Base-by-base conservation (phyloP, 2,888 invertebrate genomes). In the Clostera curtula region DNA sequence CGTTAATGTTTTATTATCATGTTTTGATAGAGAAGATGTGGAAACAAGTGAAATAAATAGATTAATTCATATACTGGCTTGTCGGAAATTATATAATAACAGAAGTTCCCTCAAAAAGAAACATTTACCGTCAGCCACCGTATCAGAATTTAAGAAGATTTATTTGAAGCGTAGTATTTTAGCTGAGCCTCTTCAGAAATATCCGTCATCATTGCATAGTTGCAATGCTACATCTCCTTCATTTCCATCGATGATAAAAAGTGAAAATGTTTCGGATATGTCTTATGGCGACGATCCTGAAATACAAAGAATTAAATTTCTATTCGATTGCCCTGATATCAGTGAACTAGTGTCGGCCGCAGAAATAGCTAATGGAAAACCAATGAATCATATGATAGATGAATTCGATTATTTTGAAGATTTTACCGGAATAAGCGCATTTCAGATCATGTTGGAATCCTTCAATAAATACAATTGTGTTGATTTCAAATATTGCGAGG, bases 401-500 rank as follows among this genome's bases (percentile, higher is more conserved):
- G 69, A 80, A 20, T 82, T 53, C 48, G 73, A 80, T 31, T 66
- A 54, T 49, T 80, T 79, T 49, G 82, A 83, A 60, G 79, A 83
- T 37, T 73, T 76, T 37, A 39, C 52, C 3, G 70, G 62, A 21
- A 45, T 49, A 8, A 51, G 50, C 24, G 64, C 70, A 11, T 68
- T 70, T 36, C 83, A 82, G 56, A 56, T 70, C 12, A 42, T 80
- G 41, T 41, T 51, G 1, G 67, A 79, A 3, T 73, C 71, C 0
- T 82, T 70, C 49, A 71, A 59, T 39, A 60, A 58, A 29, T 83
- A 61, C 43, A 82, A 77, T 34, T 80, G 80, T 32, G 60, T 82
- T 2, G 71, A 82, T 60, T 82, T 80, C 29, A 82, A 79, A 48
- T 80, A 79, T 42, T 82, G 76, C 43, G 71, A 75, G 43, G 69